These are phyloP conservation scores for Venustaconcha ellipsiformis DNA, from an alignment of 1,140 invertebrate species.

Conservation along the genomic window DNA sequence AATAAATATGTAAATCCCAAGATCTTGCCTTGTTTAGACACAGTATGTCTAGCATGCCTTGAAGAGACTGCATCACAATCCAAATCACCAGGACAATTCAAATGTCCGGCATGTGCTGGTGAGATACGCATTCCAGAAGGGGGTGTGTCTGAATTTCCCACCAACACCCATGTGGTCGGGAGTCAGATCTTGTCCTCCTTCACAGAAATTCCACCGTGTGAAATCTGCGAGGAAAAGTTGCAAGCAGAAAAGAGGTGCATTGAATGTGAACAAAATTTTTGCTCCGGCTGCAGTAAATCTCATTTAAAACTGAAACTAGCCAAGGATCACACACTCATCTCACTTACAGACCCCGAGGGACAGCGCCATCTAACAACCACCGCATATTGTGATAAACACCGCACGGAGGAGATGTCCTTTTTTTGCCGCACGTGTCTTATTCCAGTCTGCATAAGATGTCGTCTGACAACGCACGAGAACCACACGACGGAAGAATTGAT, in stretches of 20 bases:
- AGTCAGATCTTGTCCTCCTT: background rate
- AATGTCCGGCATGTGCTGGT: slow-evolving; percentile 26
- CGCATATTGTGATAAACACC: slow-evolving; percentile 37
- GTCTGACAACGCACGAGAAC: slow-evolving; percentile 36
- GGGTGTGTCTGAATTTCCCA: slow-evolving; percentile 14
- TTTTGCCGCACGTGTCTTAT: slow-evolving; percentile 34
- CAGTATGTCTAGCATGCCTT: slow-evolving; percentile 28
- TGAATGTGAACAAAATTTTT: slow-evolving; percentile 41
- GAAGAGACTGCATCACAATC: slow-evolving; percentile 25
- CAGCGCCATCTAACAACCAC: slow-evolving; percentile 27
- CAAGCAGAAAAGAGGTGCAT: slow-evolving; percentile 32
- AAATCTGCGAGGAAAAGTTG: slow-evolving; percentile 30
- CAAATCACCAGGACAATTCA: slow-evolving; percentile 10
- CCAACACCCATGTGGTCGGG: slow-evolving; percentile 12
- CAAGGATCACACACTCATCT: slow-evolving; percentile 26
- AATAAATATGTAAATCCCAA: slow-evolving; percentile 30
- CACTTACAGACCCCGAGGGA: slow-evolving; percentile 27
- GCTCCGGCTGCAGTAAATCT: slow-evolving; percentile 26
- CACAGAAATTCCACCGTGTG: slow-evolving; percentile 6
- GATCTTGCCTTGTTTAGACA: slow-evolving; percentile 34
- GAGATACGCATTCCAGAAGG: slow-evolving; percentile 26
- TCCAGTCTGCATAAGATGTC: slow-evolving; percentile 35
- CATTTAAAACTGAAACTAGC: slow-evolving; percentile 34
- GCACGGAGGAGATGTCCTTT: slow-evolving; percentile 34
- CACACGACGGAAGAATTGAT: slow-evolving; percentile 37